These are phyloP conservation scores for Anolis sagrei DNA, from an alignment of 2,113 vertebrate species.

Conservation along the genomic window DNA sequence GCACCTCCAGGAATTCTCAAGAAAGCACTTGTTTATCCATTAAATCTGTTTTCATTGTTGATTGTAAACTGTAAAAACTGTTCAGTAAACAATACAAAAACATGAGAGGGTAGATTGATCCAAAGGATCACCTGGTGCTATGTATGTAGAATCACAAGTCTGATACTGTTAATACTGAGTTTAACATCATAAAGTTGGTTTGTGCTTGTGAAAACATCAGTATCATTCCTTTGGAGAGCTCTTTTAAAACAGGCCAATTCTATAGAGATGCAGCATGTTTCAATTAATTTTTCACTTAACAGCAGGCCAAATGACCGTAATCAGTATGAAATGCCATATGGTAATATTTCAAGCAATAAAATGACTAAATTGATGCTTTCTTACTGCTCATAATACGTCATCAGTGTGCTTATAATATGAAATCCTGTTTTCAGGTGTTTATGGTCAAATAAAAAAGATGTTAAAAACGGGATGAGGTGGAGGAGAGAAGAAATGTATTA, in stretches of 20 bases:
- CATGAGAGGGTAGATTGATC: neutral
- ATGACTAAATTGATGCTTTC: neutral
- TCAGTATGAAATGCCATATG: conserved; percentile 17
- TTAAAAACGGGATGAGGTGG: neutral
- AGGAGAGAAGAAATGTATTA: neutral
- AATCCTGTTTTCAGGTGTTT: neutral
- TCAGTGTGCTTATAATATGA: neutral
- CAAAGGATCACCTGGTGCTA: neutral
- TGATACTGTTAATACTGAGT: neutral
- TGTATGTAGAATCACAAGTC: neutral
- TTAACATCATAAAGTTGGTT: neutral
- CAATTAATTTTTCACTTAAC: neutral
- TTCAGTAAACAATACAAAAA: neutral
- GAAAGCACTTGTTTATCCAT: neutral
- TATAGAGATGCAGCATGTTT: neutral
- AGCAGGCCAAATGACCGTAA: conserved; percentile 1
- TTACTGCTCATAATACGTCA: conserved; percentile 2
- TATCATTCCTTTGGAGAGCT: neutral
- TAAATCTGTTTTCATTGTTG: neutral
- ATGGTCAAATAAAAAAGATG: neutral
- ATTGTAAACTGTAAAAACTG: neutral
- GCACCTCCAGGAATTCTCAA: neutral
- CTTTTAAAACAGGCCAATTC: neutral
- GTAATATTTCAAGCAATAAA: conserved; percentile 1
- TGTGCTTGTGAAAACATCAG: neutral